phyloP scores from a whole-genome alignment of 2,113 vertebrate species.

The Rhea pennata region DNA sequence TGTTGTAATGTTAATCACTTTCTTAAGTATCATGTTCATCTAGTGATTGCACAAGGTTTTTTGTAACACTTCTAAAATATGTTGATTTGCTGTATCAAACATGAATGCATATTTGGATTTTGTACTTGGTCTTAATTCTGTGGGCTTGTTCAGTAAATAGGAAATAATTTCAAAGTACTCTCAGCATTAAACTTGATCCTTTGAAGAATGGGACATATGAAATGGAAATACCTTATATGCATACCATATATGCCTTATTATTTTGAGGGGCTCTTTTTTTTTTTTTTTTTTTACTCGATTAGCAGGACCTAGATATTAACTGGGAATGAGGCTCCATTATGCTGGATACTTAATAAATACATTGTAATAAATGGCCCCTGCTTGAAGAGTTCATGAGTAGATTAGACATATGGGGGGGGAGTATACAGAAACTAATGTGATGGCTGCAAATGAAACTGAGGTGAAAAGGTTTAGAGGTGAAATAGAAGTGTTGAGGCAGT shows the following conservation, averaged over 20 bases:
- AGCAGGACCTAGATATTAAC: background rate
- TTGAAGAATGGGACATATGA: background rate
- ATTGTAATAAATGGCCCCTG: fast-evolving
- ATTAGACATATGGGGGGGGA: fast-evolving
- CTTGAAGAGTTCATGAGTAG: background rate
- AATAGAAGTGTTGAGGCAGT: background rate
- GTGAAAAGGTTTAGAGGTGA: background rate
- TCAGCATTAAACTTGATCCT: background rate
- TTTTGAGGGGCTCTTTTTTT: background rate
- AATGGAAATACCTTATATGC: background rate
- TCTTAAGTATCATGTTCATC: background rate
- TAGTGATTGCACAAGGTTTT: background rate
- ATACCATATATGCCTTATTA: background rate
- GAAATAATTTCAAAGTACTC: background rate
- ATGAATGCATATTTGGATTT: background rate
- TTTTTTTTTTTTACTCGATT: background rate
- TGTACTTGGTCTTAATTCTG: background rate
- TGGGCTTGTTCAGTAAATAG: background rate
- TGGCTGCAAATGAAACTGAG: background rate
- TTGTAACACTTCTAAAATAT: background rate
- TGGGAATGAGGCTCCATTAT: background rate
- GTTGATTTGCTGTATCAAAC: background rate
- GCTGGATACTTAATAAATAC: background rate
- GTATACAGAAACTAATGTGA: fast-evolving
- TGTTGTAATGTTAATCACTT: background rate